Conservation (phyloP, 2,888 invertebrate genomes). For the Andrena minutula region DNA sequence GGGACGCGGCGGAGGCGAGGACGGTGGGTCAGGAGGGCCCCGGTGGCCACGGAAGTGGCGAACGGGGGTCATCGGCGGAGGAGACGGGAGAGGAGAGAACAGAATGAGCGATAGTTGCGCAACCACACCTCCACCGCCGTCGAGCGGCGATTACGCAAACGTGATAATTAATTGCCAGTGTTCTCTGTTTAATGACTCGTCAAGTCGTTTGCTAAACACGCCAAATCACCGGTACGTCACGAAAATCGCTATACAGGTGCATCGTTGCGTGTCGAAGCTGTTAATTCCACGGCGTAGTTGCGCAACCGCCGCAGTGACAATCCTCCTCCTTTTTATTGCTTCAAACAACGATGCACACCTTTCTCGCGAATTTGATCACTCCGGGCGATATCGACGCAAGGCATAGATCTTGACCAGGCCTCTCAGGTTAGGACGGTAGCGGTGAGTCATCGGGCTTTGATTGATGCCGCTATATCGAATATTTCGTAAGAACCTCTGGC, state of each 20-base stretch:
- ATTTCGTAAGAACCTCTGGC: too few relatives aligned
- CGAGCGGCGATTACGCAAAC: slow-evolving; percentile 80
- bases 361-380: background rate
- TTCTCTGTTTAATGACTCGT: slow-evolving; percentile 81
- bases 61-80: slow-evolving; percentile 50
- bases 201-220: slow-evolving; percentile 79
- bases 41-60: slow-evolving; percentile 31
- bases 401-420: too few relatives aligned
- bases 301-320: slow-evolving; percentile 28
- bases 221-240: slow-evolving; percentile 78
- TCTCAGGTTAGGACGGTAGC: too few relatives aligned
- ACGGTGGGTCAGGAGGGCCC: slow-evolving; percentile 50
- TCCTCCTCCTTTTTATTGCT: background rate
- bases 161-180: slow-evolving; percentile 82
- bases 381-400: background rate
- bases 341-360: background rate
- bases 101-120: slow-evolving; percentile 78
- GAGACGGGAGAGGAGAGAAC: slow-evolving; percentile 58
- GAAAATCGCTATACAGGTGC: slow-evolving; percentile 78
- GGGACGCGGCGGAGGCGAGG: slow-evolving; percentile 30
- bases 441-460: too few relatives aligned
- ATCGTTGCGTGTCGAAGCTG: slow-evolving; percentile 77
- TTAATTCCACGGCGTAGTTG: slow-evolving; percentile 69
- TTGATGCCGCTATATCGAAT: too few relatives aligned
- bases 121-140: slow-evolving; percentile 73